A percentile compares a stretch with the other conserved stretches of the same genome.
phyloP scores from a whole-genome alignment of 2,888 invertebrate genomes.

The Ornithoptera priamus region DNA sequence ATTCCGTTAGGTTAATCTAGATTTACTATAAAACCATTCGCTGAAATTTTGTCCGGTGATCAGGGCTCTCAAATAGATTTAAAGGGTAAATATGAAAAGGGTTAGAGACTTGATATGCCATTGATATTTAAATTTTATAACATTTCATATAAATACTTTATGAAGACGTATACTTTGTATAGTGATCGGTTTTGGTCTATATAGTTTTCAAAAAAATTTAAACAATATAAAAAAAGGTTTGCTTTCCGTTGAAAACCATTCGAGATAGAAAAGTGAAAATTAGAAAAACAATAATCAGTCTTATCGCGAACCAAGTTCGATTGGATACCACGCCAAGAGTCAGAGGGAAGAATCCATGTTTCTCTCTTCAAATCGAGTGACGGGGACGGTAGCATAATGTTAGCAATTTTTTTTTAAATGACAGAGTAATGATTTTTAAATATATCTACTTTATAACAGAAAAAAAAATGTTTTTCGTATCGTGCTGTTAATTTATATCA shows the following conservation, averaged over 20 bases:
- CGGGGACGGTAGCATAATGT: conserved; percentile 42
- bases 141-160: conserved; percentile 37
- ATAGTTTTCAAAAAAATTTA: conserved; percentile 35
- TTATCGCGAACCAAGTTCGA: conserved; percentile 61
- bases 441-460: no score
- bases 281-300: conserved; percentile 65
- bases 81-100: not conserved
- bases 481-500: no score
- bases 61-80: not conserved
- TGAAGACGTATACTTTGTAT: conserved; percentile 55
- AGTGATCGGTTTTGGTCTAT: conserved; percentile 39
- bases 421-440: not conserved
- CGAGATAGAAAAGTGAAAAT: conserved; percentile 70
- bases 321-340: conserved; percentile 42
- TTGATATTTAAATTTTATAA: conserved; percentile 28
- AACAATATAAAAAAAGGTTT: conserved; percentile 31
- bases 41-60: not conserved
- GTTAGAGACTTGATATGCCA: conserved; percentile 34
- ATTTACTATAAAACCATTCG: not conserved
- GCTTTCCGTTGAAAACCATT: conserved; percentile 44
- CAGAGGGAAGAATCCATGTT: conserved; percentile 16
- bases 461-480: no score
- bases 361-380: conserved; percentile 21
- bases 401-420: not conserved
- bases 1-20: not conserved